Evolutionary conservation across 2,888 invertebrate genomes (phyloP).

Genomic region (Lasioglossum malachurum): DNA sequence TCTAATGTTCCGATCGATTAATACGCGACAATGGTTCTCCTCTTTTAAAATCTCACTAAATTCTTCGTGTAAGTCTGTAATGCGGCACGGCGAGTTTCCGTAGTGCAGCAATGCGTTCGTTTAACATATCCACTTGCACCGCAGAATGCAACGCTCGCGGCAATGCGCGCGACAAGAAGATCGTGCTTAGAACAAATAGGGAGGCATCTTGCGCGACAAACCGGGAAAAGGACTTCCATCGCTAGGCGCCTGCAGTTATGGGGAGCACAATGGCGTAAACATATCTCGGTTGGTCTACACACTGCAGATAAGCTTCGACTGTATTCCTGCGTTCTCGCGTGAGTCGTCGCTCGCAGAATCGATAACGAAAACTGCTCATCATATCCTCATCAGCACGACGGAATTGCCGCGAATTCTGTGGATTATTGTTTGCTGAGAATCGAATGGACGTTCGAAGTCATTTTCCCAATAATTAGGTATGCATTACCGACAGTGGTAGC

Average conservation of each 20-base stretch:
- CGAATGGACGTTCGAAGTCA: not conserved
- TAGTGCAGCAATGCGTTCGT: not conserved
- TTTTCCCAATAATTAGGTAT: not conserved
- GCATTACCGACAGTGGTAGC: not conserved
- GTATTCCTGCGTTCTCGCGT: slow-evolving; percentile 28
- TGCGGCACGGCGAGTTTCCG: not conserved
- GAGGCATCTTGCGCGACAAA: slow-evolving; percentile 26
- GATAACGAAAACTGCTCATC: slow-evolving; percentile 58
- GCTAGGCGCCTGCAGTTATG: slow-evolving; percentile 36
- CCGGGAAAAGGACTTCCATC: slow-evolving; percentile 52
- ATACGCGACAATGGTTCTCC: not conserved
- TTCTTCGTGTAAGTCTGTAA: not conserved
- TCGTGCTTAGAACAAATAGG: slow-evolving; percentile 31
- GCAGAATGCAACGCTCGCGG: slow-evolving; percentile 20
- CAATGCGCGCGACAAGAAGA: slow-evolving; percentile 18
- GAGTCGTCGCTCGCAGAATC: slow-evolving; percentile 61
- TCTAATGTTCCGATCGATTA: not conserved
- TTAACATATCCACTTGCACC: slow-evolving; percentile 4
- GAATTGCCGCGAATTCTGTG: not conserved
- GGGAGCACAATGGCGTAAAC: slow-evolving; percentile 67
- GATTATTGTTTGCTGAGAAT: not conserved
- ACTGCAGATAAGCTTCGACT: slow-evolving; percentile 51
- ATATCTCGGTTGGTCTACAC: slow-evolving; percentile 52
- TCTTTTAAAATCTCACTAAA: slow-evolving; percentile 26
- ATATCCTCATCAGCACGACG: slow-evolving; percentile 15